phyloP scores from a whole-genome alignment of 2,113 vertebrate species.

The Pteruthius melanotis region DNA sequence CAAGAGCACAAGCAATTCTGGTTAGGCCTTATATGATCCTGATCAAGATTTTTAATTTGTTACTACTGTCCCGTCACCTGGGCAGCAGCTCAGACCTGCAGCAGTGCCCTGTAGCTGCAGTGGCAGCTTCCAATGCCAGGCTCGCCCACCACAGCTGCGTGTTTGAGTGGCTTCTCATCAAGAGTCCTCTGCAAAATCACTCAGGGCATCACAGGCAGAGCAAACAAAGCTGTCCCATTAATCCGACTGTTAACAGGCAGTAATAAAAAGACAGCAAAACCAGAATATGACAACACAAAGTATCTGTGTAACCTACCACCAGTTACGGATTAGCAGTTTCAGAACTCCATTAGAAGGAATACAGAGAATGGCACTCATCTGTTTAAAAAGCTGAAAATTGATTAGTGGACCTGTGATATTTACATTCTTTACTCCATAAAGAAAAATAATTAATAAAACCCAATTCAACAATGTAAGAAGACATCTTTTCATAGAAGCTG shows the following conservation, averaged over 20 bases:
- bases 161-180: background rate
- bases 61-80: background rate
- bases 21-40: background rate
- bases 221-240: background rate
- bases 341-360: background rate
- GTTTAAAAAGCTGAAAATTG: background rate
- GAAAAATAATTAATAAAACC: background rate
- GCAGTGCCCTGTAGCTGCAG: background rate
- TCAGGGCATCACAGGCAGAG: background rate
- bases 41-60: background rate
- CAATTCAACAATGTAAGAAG: fast-evolving
- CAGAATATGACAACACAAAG: background rate
- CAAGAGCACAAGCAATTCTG: background rate
- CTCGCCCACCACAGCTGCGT: fast-evolving
- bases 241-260: background rate
- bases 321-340: background rate
- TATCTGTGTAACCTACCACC: background rate
- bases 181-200: background rate
- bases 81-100: background rate
- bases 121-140: fast-evolving
- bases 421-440: background rate
- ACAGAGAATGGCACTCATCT: background rate
- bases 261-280: background rate
- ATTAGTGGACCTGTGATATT: background rate
- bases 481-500: fast-evolving